Conservation (phyloP, 1,140 invertebrate species). For the Cataglyphis hispanica region DNA sequence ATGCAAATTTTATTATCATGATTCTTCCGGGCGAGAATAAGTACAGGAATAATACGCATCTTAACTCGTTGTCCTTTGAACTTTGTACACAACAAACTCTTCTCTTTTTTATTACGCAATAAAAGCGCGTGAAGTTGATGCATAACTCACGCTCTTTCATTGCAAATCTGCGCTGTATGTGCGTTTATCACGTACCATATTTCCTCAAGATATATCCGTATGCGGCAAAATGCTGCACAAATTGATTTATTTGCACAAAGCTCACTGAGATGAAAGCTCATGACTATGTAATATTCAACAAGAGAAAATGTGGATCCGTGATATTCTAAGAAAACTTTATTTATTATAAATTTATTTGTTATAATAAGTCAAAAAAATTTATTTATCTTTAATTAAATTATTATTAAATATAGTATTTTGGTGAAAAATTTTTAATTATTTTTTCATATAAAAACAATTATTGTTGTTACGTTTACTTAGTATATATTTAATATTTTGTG, state of each 20-base stretch:
- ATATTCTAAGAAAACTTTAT: background rate
- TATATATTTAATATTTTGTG: background rate
- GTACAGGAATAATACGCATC: constrained; percentile 39
- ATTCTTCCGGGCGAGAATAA: background rate
- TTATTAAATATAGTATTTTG: background rate
- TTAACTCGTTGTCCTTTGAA: constrained; percentile 36
- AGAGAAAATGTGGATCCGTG: background rate
- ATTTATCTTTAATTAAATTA: background rate
- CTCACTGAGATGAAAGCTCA: background rate
- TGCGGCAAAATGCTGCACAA: background rate
- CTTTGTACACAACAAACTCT: constrained; percentile 28
- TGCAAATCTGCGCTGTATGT: background rate
- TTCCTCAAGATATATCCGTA: constrained; percentile 4
- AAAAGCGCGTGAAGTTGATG: constrained; percentile 16
- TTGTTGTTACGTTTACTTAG: background rate
- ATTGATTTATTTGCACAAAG: constrained; percentile 28
- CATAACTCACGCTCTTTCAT: constrained; percentile 7
- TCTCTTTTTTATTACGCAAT: background rate
- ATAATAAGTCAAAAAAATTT: background rate
- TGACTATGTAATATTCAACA: background rate
- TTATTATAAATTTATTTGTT: no score
- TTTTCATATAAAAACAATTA: background rate
- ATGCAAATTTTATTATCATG: constrained; percentile 16
- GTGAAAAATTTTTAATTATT: background rate
- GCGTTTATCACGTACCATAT: background rate